Evolutionary conservation across 2,797 vertebrate genomes (phyloP).

Genomic region (Cheirogaleus major): DNA sequence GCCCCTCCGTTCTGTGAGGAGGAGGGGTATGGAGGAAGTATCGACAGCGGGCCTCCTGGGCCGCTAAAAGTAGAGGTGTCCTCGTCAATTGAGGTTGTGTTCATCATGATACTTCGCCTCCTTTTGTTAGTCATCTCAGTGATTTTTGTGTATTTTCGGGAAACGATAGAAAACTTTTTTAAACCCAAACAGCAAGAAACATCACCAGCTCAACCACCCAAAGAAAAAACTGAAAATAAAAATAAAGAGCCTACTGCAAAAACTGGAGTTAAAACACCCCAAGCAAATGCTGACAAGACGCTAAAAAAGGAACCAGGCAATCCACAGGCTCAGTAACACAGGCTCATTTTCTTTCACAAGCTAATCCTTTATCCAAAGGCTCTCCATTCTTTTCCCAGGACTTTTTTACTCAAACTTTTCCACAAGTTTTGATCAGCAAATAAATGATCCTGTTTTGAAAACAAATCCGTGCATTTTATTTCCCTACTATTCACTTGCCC

Average conservation of each 20-base stretch:
- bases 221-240: not conserved
- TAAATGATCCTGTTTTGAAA: conserved; percentile 46
- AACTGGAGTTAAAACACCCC: not conserved
- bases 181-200: rapidly evolving
- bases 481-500: not conserved
- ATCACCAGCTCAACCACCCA: not conserved
- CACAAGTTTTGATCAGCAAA: not conserved
- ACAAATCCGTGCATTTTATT: not conserved
- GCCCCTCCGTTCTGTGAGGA: conserved; percentile 46
- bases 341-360: not conserved
- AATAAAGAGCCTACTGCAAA: not conserved
- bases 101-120: not conserved
- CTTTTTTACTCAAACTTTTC: not conserved
- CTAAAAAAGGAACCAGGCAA: not conserved
- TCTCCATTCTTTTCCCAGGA: not conserved
- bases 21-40: not conserved
- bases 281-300: not conserved
- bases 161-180: rapidly evolving
- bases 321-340: not conserved
- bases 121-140: not conserved
- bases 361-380: not conserved
- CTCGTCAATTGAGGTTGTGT: rapidly evolving
- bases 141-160: not conserved
- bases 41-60: rapidly evolving
- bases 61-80: rapidly evolving